Conservation (phyloP, 37 sponge, comb jelly and placozoan species). For the Ianthella basta region DNA sequence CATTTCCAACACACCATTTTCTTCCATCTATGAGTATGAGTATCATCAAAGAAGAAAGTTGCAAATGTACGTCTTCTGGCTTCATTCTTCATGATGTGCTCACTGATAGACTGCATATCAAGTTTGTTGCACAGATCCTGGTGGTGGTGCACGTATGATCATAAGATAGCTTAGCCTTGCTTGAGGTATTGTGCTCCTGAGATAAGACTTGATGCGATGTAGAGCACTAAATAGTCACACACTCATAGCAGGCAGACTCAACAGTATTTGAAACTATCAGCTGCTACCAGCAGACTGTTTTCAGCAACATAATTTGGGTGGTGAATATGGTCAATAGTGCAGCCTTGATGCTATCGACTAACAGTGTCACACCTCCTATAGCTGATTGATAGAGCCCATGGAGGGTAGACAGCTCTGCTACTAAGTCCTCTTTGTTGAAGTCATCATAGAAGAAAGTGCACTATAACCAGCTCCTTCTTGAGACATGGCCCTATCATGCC, state of each 20-base stretch:
- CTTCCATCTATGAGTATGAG: no score
- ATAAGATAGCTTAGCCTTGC: slow-evolving; percentile 60
- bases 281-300: slow-evolving; percentile 45
- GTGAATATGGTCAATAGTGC: slow-evolving; percentile 35
- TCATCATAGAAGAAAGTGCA: slow-evolving; percentile 55
- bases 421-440: slow-evolving; percentile 49
- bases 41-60: background rate
- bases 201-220: slow-evolving; percentile 60
- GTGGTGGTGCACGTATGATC: slow-evolving; percentile 73
- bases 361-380: slow-evolving; percentile 41
- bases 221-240: slow-evolving; percentile 78
- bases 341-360: slow-evolving; percentile 46
- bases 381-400: slow-evolving; percentile 32
- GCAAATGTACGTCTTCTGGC: slow-evolving; percentile 41
- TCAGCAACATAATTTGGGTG: slow-evolving; percentile 18
- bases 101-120: slow-evolving; percentile 53
- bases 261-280: slow-evolving; percentile 70
- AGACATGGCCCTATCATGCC: slow-evolving; percentile 38
- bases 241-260: slow-evolving; percentile 72
- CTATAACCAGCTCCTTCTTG: slow-evolving; percentile 46
- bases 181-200: slow-evolving; percentile 80
- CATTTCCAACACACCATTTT: no score
- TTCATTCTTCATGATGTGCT: slow-evolving; percentile 51
- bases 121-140: slow-evolving; percentile 51
- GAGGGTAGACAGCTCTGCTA: slow-evolving; percentile 58